Percentiles rank a stretch among this genome's conserved stretches.
Conservation (phyloP, 1,140 invertebrate genomes). For the Drosophila virilis region DNA sequence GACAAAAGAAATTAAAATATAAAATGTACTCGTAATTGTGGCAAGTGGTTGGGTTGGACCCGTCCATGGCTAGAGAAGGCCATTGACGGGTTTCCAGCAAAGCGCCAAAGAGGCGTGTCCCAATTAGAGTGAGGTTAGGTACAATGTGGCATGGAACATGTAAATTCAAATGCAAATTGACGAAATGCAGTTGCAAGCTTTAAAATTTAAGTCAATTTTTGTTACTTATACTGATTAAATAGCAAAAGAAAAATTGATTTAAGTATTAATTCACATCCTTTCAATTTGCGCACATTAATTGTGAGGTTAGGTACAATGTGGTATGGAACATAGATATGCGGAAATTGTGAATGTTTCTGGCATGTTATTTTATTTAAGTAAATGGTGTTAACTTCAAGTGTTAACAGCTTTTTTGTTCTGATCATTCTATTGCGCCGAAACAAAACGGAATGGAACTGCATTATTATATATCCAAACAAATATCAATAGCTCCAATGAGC, state of each 20-base stretch:
- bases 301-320: background rate
- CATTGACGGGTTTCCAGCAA: background rate
- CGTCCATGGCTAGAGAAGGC: slow-evolving; percentile 12
- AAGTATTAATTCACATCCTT: no score
- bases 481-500: no score
- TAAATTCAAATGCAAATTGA: background rate
- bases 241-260: background rate
- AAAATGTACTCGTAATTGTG: slow-evolving; percentile 48
- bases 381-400: no score
- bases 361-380: no score
- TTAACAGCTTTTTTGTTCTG: no score
- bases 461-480: background rate
- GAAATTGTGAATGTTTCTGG: no score
- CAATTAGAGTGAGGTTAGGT: slow-evolving; percentile 21
- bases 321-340: background rate
- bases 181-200: background rate
- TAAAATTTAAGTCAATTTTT: background rate
- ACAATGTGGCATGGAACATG: slow-evolving; percentile 25
- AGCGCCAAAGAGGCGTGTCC: slow-evolving; percentile 27
- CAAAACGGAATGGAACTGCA: background rate
- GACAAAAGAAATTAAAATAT: slow-evolving; percentile 63
- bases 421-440: background rate
- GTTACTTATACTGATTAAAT: background rate
- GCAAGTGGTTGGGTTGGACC: slow-evolving; percentile 17
- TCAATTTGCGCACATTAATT: no score